Percentiles rank a stretch among this genome's conserved stretches.
These are phyloP conservation scores for Anabas testudineus DNA, from an alignment of 2,797 vertebrate species.

Conservation along the genomic window DNA sequence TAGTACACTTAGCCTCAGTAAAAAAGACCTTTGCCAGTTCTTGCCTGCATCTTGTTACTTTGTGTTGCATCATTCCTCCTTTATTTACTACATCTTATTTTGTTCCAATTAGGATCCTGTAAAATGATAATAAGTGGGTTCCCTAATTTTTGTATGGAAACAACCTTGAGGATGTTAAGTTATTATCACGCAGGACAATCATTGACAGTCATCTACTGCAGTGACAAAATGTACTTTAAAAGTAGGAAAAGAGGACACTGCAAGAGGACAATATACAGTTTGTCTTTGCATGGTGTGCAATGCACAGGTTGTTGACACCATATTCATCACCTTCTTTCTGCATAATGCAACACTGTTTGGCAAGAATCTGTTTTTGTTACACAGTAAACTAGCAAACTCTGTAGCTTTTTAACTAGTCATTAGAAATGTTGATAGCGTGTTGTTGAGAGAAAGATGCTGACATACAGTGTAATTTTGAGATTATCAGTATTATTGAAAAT, in stretches of 20 bases:
- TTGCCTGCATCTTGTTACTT: slow-evolving; percentile 46
- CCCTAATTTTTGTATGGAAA: slow-evolving; percentile 34
- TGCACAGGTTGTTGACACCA: neutral
- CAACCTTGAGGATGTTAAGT: slow-evolving; percentile 55
- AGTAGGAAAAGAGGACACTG: neutral
- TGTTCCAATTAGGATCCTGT: slow-evolving; percentile 36
- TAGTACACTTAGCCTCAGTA: slow-evolving; percentile 31
- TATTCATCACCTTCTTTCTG: slow-evolving; percentile 14
- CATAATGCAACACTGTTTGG: slow-evolving; percentile 35
- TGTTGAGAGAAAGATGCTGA: neutral
- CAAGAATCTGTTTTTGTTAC: slow-evolving; percentile 34
- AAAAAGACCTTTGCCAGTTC: slow-evolving; percentile 39
- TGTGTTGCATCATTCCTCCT: slow-evolving; percentile 54
- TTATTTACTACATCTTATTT: slow-evolving; percentile 55
- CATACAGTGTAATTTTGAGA: neutral
- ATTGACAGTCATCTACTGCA: slow-evolving; percentile 28
- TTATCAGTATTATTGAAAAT: neutral
- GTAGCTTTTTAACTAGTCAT: slow-evolving; percentile 37
- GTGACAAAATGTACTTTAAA: slow-evolving; percentile 21
- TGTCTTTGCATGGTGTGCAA: neutral
- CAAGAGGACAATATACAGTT: neutral
- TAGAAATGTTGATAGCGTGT: slow-evolving; percentile 2
- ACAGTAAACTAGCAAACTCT: slow-evolving; percentile 5
- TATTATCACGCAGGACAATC: slow-evolving; percentile 35
- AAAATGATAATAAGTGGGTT: slow-evolving; percentile 42